Percentiles rank a stretch among this genome's conserved stretches.
Conservation (phyloP, 2,888 invertebrate species). For the Metellina segmentata region DNA sequence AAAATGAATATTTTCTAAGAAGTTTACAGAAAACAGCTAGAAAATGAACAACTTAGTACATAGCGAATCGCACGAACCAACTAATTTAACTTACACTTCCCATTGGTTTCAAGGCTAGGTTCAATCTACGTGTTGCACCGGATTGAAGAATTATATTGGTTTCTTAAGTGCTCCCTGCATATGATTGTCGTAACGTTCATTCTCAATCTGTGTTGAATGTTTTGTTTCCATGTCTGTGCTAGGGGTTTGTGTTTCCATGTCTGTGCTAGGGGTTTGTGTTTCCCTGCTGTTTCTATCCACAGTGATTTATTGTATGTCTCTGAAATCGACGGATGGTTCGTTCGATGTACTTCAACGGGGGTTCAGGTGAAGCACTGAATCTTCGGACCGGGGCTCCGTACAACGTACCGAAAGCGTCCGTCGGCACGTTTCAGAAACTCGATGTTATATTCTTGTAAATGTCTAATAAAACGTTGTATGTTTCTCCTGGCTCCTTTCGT, state of each 20-base stretch:
- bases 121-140: too few species aligned
- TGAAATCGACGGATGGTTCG: slow-evolving; percentile 55
- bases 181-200: neutral
- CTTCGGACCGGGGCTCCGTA: slow-evolving; percentile 68
- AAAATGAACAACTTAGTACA: too few species aligned
- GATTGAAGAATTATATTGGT: neutral
- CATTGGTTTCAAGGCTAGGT: neutral
- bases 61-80: neutral
- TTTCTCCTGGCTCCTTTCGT: neutral
- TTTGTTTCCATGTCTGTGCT: neutral
- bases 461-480: slow-evolving; percentile 47
- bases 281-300: too few species aligned
- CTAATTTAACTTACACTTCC: neutral
- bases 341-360: slow-evolving; percentile 60
- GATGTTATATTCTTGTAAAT: slow-evolving; percentile 24
- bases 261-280: neutral
- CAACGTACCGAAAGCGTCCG: slow-evolving; percentile 53
- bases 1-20: too few species aligned
- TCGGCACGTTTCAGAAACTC: slow-evolving; percentile 9
- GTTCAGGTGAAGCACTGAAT: slow-evolving; percentile 46
- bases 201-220: neutral
- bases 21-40: too few species aligned
- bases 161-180: neutral
- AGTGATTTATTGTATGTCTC: neutral
- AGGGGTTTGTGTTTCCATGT: neutral